Evolutionary conservation across 2,888 invertebrate species (phyloP), one percentile per base, ranked within the genome.

Genomic region (Troilus luridus): DNA sequence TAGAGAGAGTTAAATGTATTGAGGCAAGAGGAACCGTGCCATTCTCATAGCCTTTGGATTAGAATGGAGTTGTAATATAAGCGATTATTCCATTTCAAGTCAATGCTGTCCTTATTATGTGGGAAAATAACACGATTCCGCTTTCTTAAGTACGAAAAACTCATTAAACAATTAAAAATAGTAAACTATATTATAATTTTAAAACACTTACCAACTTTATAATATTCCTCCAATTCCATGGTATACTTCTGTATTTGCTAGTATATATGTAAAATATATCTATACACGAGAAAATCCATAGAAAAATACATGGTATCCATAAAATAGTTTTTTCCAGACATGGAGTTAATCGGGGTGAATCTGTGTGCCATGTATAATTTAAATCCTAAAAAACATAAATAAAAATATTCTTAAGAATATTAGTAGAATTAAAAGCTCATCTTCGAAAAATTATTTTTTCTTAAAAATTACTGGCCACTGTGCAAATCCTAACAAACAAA

Each of bases 141-240:
- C 41, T 41, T 41, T 5, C 41, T 41, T 41, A 41, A 41, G 41
- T 41, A 41, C 41, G 5, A 41, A 5, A 41, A 41, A 41, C 41
- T 5, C 41, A 41, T 41, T 41, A 41, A 41, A 59, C 59, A 12
- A 59, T 14, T 59, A 14, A 6, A 59, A 59, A 59, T 5, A 59
- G 59, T 59, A 59, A 59, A 59, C 14, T 59, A 59, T 1, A 59
- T 59, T 12, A 59, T 10, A 59, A 12, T 59, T 10, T 64, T 21
- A 9, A n/a, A 41, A 41, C 27, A 77, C 41, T 41, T 41, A 77
- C 72, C 72, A 77, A 19, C 72, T 77, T 77, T 41, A 17, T 1
- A 77, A 77, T 77, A 10, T 77, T 77, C 41, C 72, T 77, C 72
- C 72, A 77, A 19, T 77, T 77, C 72, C 72, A 77, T 41, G 72